These are phyloP conservation scores for Merluccius polli DNA, from an alignment of 2,797 vertebrate species.

Conservation along the genomic window DNA sequence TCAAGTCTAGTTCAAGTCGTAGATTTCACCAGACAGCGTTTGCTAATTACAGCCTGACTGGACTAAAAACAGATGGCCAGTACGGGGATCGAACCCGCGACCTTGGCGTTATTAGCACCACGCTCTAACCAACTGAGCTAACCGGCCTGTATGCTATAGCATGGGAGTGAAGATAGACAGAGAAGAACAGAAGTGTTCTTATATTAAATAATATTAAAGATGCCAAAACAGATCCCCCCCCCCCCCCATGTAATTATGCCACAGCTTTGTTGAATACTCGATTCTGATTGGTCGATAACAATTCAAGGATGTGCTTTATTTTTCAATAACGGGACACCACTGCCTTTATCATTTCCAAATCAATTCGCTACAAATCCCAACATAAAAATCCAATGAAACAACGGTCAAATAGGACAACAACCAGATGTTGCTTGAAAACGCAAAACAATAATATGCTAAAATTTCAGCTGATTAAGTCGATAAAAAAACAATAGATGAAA, in stretches of 20 bases:
- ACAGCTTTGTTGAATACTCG: too few species aligned
- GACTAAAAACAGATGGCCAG: neutral
- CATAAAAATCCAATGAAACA: neutral
- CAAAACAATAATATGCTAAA: neutral
- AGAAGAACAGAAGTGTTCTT: too few species aligned
- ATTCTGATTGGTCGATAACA: too few species aligned
- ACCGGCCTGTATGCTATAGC: slow-evolving; percentile 18
- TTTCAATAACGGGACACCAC: too few species aligned
- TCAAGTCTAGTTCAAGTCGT: neutral
- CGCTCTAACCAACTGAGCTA: slow-evolving; percentile 46
- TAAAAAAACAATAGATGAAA: too few species aligned
- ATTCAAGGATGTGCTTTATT: neutral
- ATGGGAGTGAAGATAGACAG: too few species aligned
- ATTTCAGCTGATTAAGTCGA: too few species aligned
- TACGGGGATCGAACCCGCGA: slow-evolving; percentile 18
- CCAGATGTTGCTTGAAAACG: neutral
- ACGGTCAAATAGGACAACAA: neutral
- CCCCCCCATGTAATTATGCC: too few species aligned
- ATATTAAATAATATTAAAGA: too few species aligned
- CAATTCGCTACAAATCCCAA: neutral
- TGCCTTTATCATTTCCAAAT: neutral
- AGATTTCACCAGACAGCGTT: neutral
- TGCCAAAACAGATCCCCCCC: too few species aligned
- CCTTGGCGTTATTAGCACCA: slow-evolving; percentile 60
- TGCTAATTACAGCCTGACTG: slow-evolving; percentile 1